A percentile compares a stretch with the other conserved stretches of the same genome.
phyloP scores from a whole-genome alignment of 2,888 invertebrate genomes.

The Cremastinae sp. region DNA sequence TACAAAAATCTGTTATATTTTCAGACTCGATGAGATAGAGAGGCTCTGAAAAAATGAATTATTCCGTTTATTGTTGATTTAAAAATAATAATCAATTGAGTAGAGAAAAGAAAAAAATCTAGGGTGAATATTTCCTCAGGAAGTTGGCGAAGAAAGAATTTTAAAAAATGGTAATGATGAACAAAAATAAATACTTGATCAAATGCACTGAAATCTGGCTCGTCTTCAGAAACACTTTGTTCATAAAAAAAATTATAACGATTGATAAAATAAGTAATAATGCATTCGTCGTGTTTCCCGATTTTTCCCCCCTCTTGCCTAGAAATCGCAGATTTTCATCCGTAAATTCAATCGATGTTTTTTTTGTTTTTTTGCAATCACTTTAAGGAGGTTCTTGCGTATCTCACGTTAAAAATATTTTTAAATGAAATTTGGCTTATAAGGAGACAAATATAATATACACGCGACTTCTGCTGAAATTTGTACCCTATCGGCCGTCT shows the following conservation, averaged over 20 bases:
- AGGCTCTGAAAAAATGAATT: not conserved
- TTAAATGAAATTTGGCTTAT: too few species aligned
- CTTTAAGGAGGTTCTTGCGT: too few species aligned
- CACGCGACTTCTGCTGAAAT: too few species aligned
- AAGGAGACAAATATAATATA: too few species aligned
- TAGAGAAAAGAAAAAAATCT: not conserved
- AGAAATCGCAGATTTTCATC: slow-evolving; percentile 9
- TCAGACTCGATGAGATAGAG: slow-evolving; percentile 1
- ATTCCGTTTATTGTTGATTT: slow-evolving; percentile 7
- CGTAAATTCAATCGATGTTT: not conserved
- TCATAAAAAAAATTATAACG: slow-evolving; percentile 37
- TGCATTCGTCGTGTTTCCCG: slow-evolving; percentile 38
- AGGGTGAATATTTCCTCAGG: slow-evolving; percentile 5
- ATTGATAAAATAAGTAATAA: slow-evolving; percentile 15
- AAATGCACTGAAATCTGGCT: slow-evolving; percentile 64
- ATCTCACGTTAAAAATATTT: too few species aligned
- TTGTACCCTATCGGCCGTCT: too few species aligned
- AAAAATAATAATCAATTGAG: not conserved
- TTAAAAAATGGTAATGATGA: slow-evolving; percentile 8
- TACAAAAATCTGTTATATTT: slow-evolving; percentile 18
- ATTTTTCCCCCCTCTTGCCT: slow-evolving; percentile 20
- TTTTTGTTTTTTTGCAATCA: too few species aligned
- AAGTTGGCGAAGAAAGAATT: not conserved
- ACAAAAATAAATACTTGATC: slow-evolving; percentile 45
- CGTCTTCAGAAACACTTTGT: slow-evolving; percentile 66